Evolutionary conservation across 2,797 vertebrate genomes (phyloP).

Genomic region (Perdix hodgsoniae): DNA sequence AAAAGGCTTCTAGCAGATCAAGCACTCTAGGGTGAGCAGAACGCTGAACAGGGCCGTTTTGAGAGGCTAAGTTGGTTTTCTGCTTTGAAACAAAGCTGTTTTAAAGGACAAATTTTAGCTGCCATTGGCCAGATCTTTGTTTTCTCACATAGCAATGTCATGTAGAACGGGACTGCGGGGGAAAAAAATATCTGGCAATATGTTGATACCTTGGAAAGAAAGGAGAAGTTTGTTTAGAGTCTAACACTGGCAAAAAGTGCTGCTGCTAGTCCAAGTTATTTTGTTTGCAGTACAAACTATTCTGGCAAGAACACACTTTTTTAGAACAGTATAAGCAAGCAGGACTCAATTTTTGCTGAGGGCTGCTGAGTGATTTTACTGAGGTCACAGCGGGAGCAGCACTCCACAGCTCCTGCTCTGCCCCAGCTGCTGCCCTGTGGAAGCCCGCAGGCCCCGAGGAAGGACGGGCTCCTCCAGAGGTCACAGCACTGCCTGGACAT

Average conservation of each 20-base stretch:
- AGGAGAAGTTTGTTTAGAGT: neutral
- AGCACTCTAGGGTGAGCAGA: accelerated
- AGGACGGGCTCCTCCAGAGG: neutral
- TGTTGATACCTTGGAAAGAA: conserved; percentile 7
- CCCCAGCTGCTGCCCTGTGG: neutral
- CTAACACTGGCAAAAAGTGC: neutral
- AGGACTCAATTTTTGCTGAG: neutral
- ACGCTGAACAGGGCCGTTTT: neutral
- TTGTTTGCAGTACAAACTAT: conserved; percentile 23
- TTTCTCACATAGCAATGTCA: neutral
- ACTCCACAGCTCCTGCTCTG: neutral
- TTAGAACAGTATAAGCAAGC: neutral
- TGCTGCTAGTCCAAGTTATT: conserved; percentile 10
- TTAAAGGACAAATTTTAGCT: conserved; percentile 9
- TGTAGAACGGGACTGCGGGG: neutral
- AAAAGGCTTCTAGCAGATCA: neutral
- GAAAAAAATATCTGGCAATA: neutral
- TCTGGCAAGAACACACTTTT: neutral
- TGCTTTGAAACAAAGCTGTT: conserved; percentile 11
- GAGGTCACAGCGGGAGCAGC: conserved; percentile 10
- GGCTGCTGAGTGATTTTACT: neutral
- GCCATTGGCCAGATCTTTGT: conserved; percentile 33
- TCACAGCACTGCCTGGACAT: neutral
- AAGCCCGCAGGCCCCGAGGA: neutral
- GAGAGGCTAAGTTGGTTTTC: neutral